These are phyloP conservation scores for Spheniscus humboldti DNA, from an alignment of 2,797 vertebrate species.

Conservation along the genomic window DNA sequence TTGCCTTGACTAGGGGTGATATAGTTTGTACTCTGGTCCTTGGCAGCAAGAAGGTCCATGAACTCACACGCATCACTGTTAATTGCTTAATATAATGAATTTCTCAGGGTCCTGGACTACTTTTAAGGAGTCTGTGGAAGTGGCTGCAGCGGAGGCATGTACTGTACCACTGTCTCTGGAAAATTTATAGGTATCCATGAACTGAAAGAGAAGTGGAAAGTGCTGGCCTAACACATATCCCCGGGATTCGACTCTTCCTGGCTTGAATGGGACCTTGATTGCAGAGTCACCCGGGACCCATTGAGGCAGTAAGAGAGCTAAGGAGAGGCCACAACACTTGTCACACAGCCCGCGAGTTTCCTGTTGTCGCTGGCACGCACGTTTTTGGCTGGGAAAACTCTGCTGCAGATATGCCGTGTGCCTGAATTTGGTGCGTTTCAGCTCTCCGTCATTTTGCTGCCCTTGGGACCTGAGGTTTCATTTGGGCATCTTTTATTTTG, in stretches of 20 bases:
- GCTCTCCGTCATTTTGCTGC: background rate
- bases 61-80: background rate
- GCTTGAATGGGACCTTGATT: background rate
- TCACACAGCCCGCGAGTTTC: background rate
- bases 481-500: background rate
- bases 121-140: conserved; percentile 8
- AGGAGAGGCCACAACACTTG: background rate
- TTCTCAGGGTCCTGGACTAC: background rate
- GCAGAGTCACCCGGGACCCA: background rate
- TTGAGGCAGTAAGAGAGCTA: background rate
- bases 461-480: fast-evolving
- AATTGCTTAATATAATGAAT: background rate
- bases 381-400: background rate
- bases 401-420: background rate
- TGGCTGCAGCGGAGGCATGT: background rate
- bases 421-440: background rate
- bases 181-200: conserved; percentile 7
- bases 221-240: background rate
- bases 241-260: background rate
- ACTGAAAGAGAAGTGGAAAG: conserved; percentile 32
- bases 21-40: background rate
- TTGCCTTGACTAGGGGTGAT: background rate
- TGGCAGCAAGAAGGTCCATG: background rate
- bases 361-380: background rate
- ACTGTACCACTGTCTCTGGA: background rate